Conservation (phyloP, 2,797 vertebrate species). For the Myiothlypis coronata region DNA sequence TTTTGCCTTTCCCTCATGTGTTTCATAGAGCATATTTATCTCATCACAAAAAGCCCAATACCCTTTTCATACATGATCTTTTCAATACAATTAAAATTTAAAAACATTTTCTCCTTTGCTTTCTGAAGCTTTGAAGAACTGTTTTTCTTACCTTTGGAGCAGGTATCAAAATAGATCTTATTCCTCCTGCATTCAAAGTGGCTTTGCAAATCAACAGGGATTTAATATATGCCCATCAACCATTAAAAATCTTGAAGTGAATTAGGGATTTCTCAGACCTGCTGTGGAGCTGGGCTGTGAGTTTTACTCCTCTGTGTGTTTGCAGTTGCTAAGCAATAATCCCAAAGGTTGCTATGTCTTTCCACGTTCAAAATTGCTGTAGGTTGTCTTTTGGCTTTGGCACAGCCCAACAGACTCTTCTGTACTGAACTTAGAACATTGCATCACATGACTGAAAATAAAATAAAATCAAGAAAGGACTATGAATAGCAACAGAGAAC, state of each 20-base stretch:
- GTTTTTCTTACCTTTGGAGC: constrained; percentile 42
- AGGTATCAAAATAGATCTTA: constrained; percentile 20
- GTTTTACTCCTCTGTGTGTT: constrained; percentile 55
- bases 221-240: constrained; percentile 27
- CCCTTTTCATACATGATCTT: neutral
- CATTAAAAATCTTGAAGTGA: constrained; percentile 44
- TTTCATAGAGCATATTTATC: neutral
- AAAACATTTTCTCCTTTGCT: neutral
- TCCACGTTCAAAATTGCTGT: constrained; percentile 26
- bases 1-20: neutral
- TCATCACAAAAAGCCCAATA: neutral
- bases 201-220: constrained; percentile 28
- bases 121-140: neutral
- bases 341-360: constrained; percentile 54
- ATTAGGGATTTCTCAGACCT: constrained; percentile 34
- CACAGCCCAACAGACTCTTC: constrained; percentile 8
- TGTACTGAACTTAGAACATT: neutral
- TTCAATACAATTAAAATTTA: neutral
- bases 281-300: constrained; percentile 25
- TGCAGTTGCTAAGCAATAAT: constrained; percentile 75
- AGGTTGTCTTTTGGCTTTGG: constrained; percentile 51
- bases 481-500: neutral
- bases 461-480: neutral
- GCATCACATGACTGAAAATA: constrained; percentile 28
- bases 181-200: constrained; percentile 13